phyloP scores from a whole-genome alignment of 30 jellyfish, hydroid and myxozoan species.

The Clytia hemisphaerica region DNA sequence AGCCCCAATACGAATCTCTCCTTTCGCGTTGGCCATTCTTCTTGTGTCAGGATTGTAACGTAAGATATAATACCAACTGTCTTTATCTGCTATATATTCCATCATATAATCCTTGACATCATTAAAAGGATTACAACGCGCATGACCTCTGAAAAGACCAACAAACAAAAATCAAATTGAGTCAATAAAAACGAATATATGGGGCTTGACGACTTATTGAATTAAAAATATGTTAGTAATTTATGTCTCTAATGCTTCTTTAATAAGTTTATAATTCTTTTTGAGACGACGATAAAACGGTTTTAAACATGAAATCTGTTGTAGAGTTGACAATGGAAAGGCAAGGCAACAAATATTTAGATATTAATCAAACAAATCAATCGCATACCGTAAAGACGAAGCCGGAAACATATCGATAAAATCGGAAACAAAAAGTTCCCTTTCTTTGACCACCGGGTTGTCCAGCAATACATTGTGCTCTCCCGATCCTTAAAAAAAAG shows the following conservation, averaged over 20 bases:
- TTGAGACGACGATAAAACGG: not conserved
- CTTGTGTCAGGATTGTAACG: conserved; percentile 98
- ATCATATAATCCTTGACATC: conserved; percentile 69
- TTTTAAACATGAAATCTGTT: too few relatives aligned
- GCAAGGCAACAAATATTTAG: too few relatives aligned
- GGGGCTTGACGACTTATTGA: not conserved
- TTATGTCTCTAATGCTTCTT: not conserved
- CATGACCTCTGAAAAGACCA: conserved; percentile 61
- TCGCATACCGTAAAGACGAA: conserved; percentile 69
- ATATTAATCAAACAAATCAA: too few relatives aligned
- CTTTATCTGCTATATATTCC: conserved; percentile 72
- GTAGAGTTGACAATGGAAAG: too few relatives aligned
- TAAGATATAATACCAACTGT: conserved; percentile 85
- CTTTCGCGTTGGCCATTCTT: conserved; percentile 96
- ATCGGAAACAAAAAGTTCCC: conserved; percentile 92
- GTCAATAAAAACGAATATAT: not conserved
- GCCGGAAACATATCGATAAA: conserved; percentile 94
- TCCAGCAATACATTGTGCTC: too few relatives aligned
- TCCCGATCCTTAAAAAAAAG: too few relatives aligned
- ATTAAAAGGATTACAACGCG: conserved; percentile 59
- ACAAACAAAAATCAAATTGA: not conserved
- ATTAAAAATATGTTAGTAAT: not conserved
- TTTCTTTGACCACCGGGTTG: conserved; percentile 84
- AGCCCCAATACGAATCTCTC: conserved; percentile 93
- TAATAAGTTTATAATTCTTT: not conserved